These are phyloP conservation scores for Merluccius polli DNA, from an alignment of 2,797 vertebrate species.

Conservation along the genomic window DNA sequence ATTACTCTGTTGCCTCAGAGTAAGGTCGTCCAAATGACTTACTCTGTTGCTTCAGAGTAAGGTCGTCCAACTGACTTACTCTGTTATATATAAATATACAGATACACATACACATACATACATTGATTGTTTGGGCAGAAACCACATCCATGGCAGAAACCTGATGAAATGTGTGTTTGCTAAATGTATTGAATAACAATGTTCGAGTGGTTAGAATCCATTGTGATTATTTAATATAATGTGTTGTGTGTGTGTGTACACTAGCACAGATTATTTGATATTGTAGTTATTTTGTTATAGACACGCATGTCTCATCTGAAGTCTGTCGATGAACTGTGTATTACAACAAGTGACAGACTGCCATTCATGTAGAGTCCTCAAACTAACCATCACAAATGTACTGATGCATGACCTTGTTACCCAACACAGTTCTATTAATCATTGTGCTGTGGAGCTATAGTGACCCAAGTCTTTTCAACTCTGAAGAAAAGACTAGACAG, in stretches of 20 bases:
- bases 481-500: slow-evolving; percentile 1
- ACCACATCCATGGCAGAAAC: no score
- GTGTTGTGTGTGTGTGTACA: not conserved
- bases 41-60: not conserved
- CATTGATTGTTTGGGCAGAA: no score
- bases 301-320: not conserved
- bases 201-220: no score
- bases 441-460: slow-evolving; percentile 4
- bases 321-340: slow-evolving; percentile 28
- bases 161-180: no score
- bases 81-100: no score
- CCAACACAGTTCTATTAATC: slow-evolving; percentile 33
- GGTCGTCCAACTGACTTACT: no score
- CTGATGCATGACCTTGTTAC: slow-evolving; percentile 42
- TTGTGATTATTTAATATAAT: no score
- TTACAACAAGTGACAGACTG: slow-evolving; percentile 20
- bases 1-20: no score
- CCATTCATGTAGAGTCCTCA: slow-evolving; percentile 35
- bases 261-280: not conserved
- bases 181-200: no score
- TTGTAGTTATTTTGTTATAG: not conserved
- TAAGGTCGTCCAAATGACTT: no score
- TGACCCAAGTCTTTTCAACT: slow-evolving; percentile 16
- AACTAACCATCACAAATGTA: slow-evolving; percentile 27
- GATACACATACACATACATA: no score